Conservation (phyloP, 2,113 vertebrate genomes). For the Melanerpes formicivorus region DNA sequence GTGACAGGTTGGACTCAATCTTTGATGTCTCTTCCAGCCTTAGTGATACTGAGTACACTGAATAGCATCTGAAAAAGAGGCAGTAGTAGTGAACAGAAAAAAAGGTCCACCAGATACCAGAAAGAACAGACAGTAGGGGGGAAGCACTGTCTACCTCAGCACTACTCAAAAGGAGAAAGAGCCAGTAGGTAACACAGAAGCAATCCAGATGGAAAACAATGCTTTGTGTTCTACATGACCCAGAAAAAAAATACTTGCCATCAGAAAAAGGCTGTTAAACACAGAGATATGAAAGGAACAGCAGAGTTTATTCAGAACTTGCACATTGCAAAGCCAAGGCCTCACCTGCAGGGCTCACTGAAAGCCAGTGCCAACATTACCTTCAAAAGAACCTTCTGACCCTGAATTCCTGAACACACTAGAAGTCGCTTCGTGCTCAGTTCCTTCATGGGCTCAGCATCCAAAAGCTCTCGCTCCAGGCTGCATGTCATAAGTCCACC, state of each 20-base stretch:
- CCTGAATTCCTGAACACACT: slow-evolving; percentile 76
- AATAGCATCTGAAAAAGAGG: not conserved
- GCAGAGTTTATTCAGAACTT: not conserved
- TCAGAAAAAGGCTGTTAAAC: not conserved
- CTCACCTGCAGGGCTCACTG: not conserved
- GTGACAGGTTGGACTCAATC: too few relatives aligned
- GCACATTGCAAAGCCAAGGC: not conserved
- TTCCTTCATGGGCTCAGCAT: slow-evolving; percentile 81
- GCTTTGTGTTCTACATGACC: not conserved
- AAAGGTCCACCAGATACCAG: not conserved
- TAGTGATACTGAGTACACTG: too few relatives aligned
- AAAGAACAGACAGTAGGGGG: not conserved
- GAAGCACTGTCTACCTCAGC: not conserved
- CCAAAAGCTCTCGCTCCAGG: slow-evolving; percentile 83
- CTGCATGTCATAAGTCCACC: slow-evolving; percentile 78
- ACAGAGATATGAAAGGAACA: not conserved
- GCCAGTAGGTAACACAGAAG: not conserved
- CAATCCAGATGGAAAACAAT: not conserved
- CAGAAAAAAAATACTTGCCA: not conserved
- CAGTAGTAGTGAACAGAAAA: not conserved
- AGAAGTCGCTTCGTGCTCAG: slow-evolving; percentile 81
- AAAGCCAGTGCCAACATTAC: slow-evolving; percentile 57
- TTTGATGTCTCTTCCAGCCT: too few relatives aligned
- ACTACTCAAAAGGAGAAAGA: not conserved
- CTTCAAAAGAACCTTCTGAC: slow-evolving; percentile 82